phyloP scores from a whole-genome alignment of 2,113 vertebrate genomes.

The Misgurnus mizolepis region DNA sequence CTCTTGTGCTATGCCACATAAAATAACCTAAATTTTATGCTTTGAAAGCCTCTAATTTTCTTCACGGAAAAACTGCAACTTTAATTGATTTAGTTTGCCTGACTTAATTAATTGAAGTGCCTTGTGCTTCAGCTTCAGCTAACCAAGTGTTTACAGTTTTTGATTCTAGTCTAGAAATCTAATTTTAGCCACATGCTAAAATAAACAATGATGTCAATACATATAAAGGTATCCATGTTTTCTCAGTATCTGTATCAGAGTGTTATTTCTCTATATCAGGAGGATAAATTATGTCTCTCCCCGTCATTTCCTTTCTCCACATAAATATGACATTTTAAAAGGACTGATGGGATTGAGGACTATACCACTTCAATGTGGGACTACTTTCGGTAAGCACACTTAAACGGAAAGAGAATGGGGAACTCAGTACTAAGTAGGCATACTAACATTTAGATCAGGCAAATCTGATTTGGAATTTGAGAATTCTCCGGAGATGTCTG shows the following conservation, averaged over 20 bases:
- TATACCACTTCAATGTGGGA: background rate
- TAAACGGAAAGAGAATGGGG: background rate
- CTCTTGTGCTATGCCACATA: background rate
- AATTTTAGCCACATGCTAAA: background rate
- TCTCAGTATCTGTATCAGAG: constrained; percentile 43
- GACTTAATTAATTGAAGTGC: constrained; percentile 24
- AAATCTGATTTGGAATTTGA: background rate
- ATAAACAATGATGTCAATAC: background rate
- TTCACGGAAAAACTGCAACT: background rate
- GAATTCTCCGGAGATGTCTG: background rate
- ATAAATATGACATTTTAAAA: background rate
- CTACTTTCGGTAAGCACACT: background rate
- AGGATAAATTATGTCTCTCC: background rate
- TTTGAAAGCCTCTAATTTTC: constrained; percentile 9
- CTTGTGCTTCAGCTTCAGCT: background rate
- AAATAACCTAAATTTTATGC: background rate
- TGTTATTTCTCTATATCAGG: constrained; percentile 42
- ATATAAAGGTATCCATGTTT: background rate
- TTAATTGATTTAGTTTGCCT: background rate
- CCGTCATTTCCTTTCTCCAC: background rate
- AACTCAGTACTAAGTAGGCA: background rate
- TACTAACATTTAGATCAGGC: background rate
- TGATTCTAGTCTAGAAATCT: background rate
- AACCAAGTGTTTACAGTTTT: constrained; percentile 4
- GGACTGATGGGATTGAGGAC: background rate